Base-by-base conservation (phyloP, 2,797 vertebrate species). In the Spinus olivaceus region DNA sequence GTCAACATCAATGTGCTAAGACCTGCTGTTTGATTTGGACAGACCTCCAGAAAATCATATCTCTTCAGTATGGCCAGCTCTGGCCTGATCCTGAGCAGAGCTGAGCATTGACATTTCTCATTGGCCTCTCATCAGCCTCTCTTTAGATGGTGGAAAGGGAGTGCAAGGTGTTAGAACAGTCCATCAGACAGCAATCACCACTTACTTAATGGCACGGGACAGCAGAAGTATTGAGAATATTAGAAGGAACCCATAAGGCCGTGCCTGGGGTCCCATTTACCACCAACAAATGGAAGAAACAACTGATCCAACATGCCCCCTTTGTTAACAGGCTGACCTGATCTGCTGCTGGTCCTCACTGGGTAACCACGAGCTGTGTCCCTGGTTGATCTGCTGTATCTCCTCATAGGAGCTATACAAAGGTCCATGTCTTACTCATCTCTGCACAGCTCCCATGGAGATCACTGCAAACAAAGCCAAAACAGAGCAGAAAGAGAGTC, bases 1-100 rank as follows among this genome's bases (percentile, higher is more conserved):
- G 32, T 51, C 51, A 47, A 44, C 51, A 30, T 4, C 0, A 0
- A 0, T 42, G 14, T 10, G 5, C 51, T 46, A 79, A 56, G 25
- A 79, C 32, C 41, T 54, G 51, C 42, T 59, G 14, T 56, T 84
- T 89, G 51, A 47, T 79, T 83, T 37, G 28, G 17, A 50, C 32
- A 59, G 12, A 23, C 30, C 60, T 87, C 17, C 23, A 49, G 24
- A 69, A 92, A 64, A n/a, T 22, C 13, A 25, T 9, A 39, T 77
- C 19, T 53, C 28, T 71, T 78, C 49, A 12, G 9, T 51, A 17
- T 32, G 32, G 39, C 44, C 63, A 33, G 8, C 21, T 81, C n/a
- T 63, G 78, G 47, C 33, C 74, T 50, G 37, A 80, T 67, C 25
- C 67, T 53, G 44, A 32, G 7, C 35, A 65, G 33, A 63, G 27